Conservation (phyloP, 2,113 vertebrate species). For the Mesocricetus auratus region DNA sequence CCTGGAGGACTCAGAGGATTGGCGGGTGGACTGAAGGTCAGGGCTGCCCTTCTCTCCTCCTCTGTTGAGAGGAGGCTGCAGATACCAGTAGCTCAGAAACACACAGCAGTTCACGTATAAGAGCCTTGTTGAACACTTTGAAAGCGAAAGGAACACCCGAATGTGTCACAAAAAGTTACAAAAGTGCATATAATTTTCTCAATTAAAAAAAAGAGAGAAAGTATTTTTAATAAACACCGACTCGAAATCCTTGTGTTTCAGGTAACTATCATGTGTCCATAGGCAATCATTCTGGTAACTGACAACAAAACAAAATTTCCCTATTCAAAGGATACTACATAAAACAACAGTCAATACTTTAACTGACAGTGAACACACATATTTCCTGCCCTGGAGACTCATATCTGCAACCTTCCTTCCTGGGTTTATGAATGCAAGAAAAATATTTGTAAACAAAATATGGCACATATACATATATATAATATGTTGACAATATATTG, state of each 20-base stretch:
- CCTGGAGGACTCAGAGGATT: fast-evolving
- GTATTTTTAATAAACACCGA: not conserved
- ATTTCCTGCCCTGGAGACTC: not conserved
- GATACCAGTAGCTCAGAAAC: not conserved
- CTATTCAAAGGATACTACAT: not conserved
- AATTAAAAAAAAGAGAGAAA: not conserved
- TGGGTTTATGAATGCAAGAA: not conserved
- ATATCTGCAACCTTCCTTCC: not conserved
- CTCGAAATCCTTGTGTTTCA: not conserved
- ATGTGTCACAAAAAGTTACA: not conserved
- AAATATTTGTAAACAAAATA: not conserved
- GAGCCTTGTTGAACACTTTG: not conserved
- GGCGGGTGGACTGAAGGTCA: not conserved
- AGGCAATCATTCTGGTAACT: not conserved
- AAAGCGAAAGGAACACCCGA: not conserved
- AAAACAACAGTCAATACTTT: not conserved
- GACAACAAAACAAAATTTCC: not conserved
- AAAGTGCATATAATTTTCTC: not conserved
- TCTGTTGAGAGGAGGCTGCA: not conserved
- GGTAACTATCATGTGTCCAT: not conserved
- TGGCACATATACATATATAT: not conserved
- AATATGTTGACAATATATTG: not conserved
- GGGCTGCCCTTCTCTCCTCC: not conserved
- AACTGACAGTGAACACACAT: no score
- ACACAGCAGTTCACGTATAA: not conserved